Percentiles rank a stretch among this genome's conserved stretches.
These are phyloP conservation scores for Tetraneura akinire DNA, from an alignment of 1,140 invertebrate species.

Conservation along the genomic window DNA sequence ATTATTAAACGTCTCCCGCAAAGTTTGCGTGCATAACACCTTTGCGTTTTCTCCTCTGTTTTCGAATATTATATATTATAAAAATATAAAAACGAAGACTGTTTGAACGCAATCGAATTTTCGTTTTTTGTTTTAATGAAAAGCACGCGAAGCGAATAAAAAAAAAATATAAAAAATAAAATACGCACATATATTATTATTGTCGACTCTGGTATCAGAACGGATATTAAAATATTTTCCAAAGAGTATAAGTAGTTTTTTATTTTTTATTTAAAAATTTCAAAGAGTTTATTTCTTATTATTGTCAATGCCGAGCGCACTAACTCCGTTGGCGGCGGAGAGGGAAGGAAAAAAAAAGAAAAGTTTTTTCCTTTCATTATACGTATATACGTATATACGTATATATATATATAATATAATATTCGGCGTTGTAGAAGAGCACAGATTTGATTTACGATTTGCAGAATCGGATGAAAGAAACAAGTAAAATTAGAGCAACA, in stretches of 20 bases:
- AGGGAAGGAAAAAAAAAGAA: not conserved
- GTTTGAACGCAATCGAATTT: not conserved
- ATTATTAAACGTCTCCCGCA: constrained; percentile 18
- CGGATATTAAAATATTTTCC: constrained; percentile 20
- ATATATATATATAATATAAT: too few relatives aligned
- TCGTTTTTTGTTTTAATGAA: not conserved
- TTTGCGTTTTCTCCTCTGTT: not conserved
- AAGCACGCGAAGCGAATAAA: not conserved
- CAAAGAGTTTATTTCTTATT: too few relatives aligned
- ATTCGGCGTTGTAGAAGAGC: not conserved
- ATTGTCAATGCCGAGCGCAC: too few relatives aligned
- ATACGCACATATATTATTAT: not conserved
- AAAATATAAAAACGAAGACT: not conserved
- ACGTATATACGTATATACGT: too few relatives aligned
- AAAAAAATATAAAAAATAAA: too few relatives aligned
- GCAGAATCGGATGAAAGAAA: not conserved
- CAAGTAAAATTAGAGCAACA: not conserved
- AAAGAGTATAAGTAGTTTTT: not conserved
- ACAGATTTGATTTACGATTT: not conserved
- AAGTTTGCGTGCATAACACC: not conserved
- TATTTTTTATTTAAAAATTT: not conserved
- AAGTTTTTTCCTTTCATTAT: not conserved
- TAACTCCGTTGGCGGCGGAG: not conserved
- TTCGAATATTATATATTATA: not conserved
- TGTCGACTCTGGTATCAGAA: not conserved